Conservation (phyloP, 2,113 vertebrate genomes). For the Uria lomvia region DNA sequence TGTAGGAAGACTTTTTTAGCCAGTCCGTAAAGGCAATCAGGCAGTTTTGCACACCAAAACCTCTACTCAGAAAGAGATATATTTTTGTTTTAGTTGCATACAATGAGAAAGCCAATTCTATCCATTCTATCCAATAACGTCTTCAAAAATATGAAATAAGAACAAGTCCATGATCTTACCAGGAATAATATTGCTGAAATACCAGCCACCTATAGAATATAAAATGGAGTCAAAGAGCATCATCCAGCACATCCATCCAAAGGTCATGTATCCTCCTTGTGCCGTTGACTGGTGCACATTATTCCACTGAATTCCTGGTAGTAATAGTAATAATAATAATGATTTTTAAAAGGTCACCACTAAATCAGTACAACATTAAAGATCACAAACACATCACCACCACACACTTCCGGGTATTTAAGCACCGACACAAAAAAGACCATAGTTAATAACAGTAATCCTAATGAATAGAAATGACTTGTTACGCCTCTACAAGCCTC, state of each 20-base stretch:
- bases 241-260: constrained; percentile 74
- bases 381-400: neutral
- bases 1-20: neutral
- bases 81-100: neutral
- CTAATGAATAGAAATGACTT: neutral
- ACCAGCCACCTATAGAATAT: constrained; percentile 74
- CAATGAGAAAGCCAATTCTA: neutral
- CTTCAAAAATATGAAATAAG: neutral
- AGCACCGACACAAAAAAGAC: neutral
- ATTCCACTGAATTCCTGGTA: constrained; percentile 75
- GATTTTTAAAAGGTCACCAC: constrained; percentile 3
- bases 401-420: neutral
- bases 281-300: constrained; percentile 58
- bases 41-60: neutral
- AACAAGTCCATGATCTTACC: constrained; percentile 59
- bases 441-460: neutral
- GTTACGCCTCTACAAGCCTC: neutral
- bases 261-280: constrained; percentile 55
- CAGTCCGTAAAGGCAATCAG: neutral
- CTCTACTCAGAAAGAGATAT: neutral
- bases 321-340: neutral
- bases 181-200: constrained; percentile 71
- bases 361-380: neutral
- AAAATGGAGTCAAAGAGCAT: constrained; percentile 74
- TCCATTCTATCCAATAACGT: neutral